Evolutionary conservation across 2,888 invertebrate species (phyloP).

Genomic region (Ptilodon capucinus): DNA sequence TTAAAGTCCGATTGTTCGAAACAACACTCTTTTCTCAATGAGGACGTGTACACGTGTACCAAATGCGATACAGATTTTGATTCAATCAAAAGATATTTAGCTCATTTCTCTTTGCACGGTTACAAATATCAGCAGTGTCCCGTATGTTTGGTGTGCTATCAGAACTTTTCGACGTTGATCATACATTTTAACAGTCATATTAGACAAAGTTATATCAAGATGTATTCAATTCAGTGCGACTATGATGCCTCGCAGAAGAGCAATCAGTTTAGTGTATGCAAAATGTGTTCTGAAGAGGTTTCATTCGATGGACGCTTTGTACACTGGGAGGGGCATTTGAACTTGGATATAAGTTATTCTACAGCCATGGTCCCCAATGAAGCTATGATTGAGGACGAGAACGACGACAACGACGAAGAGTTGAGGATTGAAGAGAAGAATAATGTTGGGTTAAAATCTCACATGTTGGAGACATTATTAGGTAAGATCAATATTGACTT

Average conservation of each 20-base stretch:
- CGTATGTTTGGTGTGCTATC: slow-evolving; percentile 17
- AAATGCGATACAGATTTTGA: slow-evolving; percentile 25
- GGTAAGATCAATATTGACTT: too few relatives aligned
- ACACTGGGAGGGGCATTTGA: slow-evolving; percentile 53
- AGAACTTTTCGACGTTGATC: fast-evolving
- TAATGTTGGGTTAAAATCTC: too few relatives aligned
- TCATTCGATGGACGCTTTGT: slow-evolving; percentile 16
- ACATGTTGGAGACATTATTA: too few relatives aligned
- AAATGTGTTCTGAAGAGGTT: slow-evolving; percentile 15
- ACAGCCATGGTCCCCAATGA: neutral
- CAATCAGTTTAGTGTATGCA: slow-evolving; percentile 29
- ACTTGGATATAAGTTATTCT: neutral
- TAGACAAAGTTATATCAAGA: slow-evolving; percentile 15
- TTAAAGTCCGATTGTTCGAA: neutral
- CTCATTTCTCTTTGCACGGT: slow-evolving; percentile 40
- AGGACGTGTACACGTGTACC: slow-evolving; percentile 13
- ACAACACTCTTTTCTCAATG: fast-evolving
- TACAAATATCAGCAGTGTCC: slow-evolving; percentile 30
- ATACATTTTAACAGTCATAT: slow-evolving; percentile 39
- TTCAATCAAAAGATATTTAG: slow-evolving; percentile 22
- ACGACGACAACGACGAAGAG: neutral
- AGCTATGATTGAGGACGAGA: neutral
- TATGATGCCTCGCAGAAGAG: neutral
- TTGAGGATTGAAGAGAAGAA: too few relatives aligned
- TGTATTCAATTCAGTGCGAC: slow-evolving; percentile 12